Percentiles rank a stretch among this genome's conserved stretches.
phyloP scores from a whole-genome alignment of 2,113 vertebrate species.

The Stictonetta naevosa region DNA sequence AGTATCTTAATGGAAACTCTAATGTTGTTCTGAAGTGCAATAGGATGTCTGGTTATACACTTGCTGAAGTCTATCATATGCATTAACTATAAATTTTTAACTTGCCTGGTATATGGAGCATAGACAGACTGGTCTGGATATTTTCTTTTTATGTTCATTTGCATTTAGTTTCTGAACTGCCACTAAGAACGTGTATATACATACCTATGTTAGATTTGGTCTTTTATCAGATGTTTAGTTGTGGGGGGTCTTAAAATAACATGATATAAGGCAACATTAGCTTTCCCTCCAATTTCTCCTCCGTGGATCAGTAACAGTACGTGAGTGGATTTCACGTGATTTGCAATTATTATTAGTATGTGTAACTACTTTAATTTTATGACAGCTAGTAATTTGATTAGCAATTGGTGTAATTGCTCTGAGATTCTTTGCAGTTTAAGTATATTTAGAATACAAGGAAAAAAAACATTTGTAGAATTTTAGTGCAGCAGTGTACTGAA shows the following conservation, averaged over 20 bases:
- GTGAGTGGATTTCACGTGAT: slow-evolving; percentile 4
- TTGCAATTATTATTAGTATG: not conserved
- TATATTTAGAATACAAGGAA: slow-evolving; percentile 15
- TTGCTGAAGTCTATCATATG: too few relatives aligned
- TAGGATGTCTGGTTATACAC: too few relatives aligned
- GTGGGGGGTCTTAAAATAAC: not conserved
- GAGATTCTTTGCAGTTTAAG: not conserved
- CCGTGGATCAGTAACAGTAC: not conserved
- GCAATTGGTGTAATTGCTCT: not conserved
- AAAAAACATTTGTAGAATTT: not conserved
- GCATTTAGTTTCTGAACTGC: too few relatives aligned
- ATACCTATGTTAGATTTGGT: too few relatives aligned
- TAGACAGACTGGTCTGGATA: too few relatives aligned
- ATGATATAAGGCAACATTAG: not conserved
- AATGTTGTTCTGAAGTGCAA: too few relatives aligned
- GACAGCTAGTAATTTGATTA: slow-evolving; percentile 32
- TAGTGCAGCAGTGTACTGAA: not conserved
- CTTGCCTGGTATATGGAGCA: too few relatives aligned
- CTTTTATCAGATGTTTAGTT: too few relatives aligned
- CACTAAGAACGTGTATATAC: too few relatives aligned
- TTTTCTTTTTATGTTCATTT: too few relatives aligned
- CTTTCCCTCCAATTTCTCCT: not conserved
- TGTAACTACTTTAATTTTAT: slow-evolving; percentile 26
- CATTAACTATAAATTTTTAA: too few relatives aligned
- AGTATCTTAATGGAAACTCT: too few relatives aligned